Base-by-base conservation (phyloP, 2,888 invertebrate genomes). In the Epistrophe eligans region DNA sequence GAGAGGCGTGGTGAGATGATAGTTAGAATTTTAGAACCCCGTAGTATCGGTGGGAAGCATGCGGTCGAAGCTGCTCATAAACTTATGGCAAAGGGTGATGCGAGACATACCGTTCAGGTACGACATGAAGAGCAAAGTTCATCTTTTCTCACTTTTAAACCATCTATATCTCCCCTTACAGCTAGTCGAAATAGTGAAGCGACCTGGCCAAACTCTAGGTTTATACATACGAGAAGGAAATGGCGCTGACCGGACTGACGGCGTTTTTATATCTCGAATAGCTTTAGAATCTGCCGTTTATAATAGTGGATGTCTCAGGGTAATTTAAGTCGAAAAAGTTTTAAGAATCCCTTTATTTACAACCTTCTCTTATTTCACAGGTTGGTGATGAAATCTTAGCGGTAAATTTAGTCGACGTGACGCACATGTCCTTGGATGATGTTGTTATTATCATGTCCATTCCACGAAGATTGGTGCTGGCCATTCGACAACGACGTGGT, bases 391-490 rank as follows among this genome's bases (percentile, higher is more conserved):
- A 99, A 94, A 99, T 99, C 91, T 94, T 99, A 90, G 98, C 99
- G 48, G 99, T 99, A 80, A 99, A 99, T 93, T 94, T 99, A 91
- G 99, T 99, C 89, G 99, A 99, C 93, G 99, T 99, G 89, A 97
- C 98, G 89, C 96, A 97, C 91, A 99, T 99, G 99, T 98, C 98
- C 89, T 94, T 99, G 91, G 99, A 99, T 93, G 99, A 99, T 93
- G 99, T 99, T 88, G 99, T 99, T 89, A 98, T 99, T 91, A 98
- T 99, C 91, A 99, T 99, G 98, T 99, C 99, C 91, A 99, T 99
- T 94, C 99, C 99, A 8, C 95, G 99, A 91, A 95, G 99, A 90
- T 94, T 99, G 91, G 96, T 99, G 89, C 95, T 99, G 88, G 98
- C 98, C 90, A 99, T 99, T 89, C 95, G 98, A 90, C 98, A 98